phyloP scores from a whole-genome alignment of 2,888 invertebrate species.

The Serripes groenlandicus region DNA sequence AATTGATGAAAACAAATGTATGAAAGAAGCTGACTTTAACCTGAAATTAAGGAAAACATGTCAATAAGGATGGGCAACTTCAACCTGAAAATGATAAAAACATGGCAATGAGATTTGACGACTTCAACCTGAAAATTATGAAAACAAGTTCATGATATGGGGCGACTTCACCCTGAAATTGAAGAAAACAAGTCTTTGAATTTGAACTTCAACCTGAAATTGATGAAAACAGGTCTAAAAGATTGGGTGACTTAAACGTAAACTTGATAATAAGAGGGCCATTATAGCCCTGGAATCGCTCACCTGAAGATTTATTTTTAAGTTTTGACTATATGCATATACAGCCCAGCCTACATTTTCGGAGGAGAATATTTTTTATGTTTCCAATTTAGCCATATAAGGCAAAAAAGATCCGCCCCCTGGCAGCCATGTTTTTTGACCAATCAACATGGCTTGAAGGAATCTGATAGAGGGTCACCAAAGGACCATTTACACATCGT shows the following conservation, averaged over 20 bases:
- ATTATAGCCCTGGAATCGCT: no score
- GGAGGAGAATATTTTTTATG: no score
- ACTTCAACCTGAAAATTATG: constrained; percentile 77
- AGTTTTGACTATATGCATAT: no score
- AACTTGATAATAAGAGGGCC: background rate
- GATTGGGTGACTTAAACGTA: background rate
- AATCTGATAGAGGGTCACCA: no score
- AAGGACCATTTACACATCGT: no score
- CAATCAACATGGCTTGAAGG: no score
- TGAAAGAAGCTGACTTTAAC: constrained; percentile 80
- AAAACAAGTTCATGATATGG: background rate
- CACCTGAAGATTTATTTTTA: no score
- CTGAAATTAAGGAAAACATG: constrained; percentile 61
- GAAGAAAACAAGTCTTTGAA: background rate
- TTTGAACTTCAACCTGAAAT: constrained; percentile 54
- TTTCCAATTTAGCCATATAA: no score
- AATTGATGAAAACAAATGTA: background rate
- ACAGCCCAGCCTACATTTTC: no score
- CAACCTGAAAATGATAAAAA: background rate
- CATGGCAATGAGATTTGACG: constrained; percentile 70
- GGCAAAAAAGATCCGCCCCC: no score
- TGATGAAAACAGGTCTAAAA: background rate
- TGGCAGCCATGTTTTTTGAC: no score
- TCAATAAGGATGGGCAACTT: background rate
- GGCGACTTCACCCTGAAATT: background rate